Percentiles rank a stretch among this genome's conserved stretches.
Evolutionary conservation across 1,140 invertebrate species (phyloP).

Genomic region (Dendrolimus punctatus): DNA sequence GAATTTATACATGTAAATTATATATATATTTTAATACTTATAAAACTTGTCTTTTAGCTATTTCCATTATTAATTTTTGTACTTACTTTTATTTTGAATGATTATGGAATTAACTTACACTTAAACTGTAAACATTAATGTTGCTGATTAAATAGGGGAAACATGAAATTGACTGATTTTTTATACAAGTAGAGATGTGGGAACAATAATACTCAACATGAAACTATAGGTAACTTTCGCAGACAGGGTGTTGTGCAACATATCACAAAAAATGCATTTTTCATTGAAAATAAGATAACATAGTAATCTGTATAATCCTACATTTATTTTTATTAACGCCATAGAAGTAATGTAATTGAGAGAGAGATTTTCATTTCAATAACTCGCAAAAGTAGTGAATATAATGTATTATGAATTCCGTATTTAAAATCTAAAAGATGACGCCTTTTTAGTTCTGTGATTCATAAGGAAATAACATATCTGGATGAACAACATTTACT

Average conservation of each 20-base stretch:
- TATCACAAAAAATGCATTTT: slow-evolving; percentile 42
- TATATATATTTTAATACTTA: too few species aligned
- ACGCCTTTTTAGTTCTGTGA: too few species aligned
- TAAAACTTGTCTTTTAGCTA: too few species aligned
- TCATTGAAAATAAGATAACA: slow-evolving; percentile 9
- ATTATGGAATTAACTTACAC: neutral
- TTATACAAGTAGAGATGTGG: slow-evolving; percentile 31
- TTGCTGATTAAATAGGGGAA: slow-evolving; percentile 7
- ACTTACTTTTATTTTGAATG: too few species aligned
- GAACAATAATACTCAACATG: slow-evolving; percentile 44
- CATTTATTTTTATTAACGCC: neutral
- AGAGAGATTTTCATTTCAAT: too few species aligned
- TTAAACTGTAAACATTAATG: neutral
- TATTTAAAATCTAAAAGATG: too few species aligned
- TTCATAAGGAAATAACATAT: slow-evolving; percentile 13
- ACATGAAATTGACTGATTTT: slow-evolving; percentile 28
- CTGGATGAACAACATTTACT: slow-evolving; percentile 16
- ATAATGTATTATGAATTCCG: too few species aligned
- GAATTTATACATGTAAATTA: too few species aligned
- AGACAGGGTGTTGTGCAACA: slow-evolving; percentile 51
- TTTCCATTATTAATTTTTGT: too few species aligned
- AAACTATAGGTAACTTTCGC: slow-evolving; percentile 31
- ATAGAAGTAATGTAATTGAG: neutral
- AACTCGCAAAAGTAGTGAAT: too few species aligned
- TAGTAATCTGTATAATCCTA: neutral